A percentile compares a stretch with the other conserved stretches of the same genome.
phyloP scores from a whole-genome alignment of 1,140 invertebrate genomes.

The Drosophila grimshawi region DNA sequence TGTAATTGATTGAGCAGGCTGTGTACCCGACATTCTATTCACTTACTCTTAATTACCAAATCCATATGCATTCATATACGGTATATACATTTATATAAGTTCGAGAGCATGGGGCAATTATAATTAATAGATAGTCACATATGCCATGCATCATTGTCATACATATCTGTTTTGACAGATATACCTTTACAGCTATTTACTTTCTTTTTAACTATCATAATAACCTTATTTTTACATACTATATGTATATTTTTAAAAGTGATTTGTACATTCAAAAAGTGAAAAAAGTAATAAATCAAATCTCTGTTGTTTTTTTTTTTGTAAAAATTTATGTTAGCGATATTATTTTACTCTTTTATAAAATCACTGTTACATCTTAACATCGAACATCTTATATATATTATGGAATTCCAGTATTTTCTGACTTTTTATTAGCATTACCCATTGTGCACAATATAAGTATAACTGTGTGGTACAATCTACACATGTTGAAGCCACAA shows the following conservation, averaged over 20 bases:
- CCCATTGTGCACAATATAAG: background rate
- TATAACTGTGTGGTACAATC: constrained; percentile 11
- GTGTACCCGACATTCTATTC: constrained; percentile 39
- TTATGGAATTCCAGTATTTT: no score
- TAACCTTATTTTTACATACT: background rate
- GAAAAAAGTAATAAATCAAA: no score
- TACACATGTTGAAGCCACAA: background rate
- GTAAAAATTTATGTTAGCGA: no score
- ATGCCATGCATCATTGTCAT: constrained; percentile 19
- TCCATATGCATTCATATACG: constrained; percentile 7
- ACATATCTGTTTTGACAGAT: background rate
- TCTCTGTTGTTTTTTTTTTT: no score
- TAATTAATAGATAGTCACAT: constrained; percentile 16
- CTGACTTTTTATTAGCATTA: background rate
- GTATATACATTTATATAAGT: constrained; percentile 19
- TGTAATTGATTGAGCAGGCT: constrained; percentile 52
- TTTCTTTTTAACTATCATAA: constrained; percentile 7
- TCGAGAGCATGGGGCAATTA: constrained; percentile 13
- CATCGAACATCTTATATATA: no score
- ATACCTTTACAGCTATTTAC: constrained; percentile 17
- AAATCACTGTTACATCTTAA: no score
- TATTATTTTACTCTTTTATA: no score
- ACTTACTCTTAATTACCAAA: constrained; percentile 13
- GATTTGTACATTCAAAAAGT: no score
- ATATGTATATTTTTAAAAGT: no score